phyloP scores from a whole-genome alignment of 2,797 vertebrate genomes.

The Gallinago solitaria region DNA sequence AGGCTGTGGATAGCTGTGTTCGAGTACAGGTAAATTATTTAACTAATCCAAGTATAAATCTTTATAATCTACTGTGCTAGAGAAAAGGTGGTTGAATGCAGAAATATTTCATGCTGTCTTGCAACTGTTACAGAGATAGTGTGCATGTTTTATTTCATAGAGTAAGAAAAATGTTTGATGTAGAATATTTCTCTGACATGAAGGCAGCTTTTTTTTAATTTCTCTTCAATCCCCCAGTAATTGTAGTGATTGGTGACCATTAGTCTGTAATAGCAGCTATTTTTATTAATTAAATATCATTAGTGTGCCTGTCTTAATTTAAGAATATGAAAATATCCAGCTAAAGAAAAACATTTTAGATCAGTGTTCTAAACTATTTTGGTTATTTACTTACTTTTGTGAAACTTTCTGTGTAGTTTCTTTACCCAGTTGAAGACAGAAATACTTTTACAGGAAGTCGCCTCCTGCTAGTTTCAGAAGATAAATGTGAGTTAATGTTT shows the following conservation, averaged over 20 bases:
- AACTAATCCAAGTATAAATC: background rate
- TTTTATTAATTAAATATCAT: background rate
- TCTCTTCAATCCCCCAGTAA: background rate
- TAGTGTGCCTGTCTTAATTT: background rate
- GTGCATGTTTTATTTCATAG: background rate
- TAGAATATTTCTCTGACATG: background rate
- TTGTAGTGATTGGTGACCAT: background rate
- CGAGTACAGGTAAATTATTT: slow-evolving; percentile 88
- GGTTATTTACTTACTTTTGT: background rate
- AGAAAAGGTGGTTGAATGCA: background rate
- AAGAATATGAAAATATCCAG: background rate
- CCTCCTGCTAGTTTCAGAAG: slow-evolving; percentile 91
- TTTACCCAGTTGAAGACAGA: slow-evolving; percentile 80
- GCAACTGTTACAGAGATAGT: background rate
- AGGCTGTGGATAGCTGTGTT: slow-evolving; percentile 92
- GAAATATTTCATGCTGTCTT: background rate
- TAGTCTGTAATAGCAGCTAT: background rate
- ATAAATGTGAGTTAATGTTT: slow-evolving; percentile 85
- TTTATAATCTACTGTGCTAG: background rate
- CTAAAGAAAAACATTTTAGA: background rate
- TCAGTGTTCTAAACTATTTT: background rate
- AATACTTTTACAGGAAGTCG: slow-evolving; percentile 80
- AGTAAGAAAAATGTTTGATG: background rate
- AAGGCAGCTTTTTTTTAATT: background rate
- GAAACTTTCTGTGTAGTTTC: slow-evolving; percentile 83